phyloP scores from a whole-genome alignment of 1,140 invertebrate genomes.

The Heterodera carotae region DNA sequence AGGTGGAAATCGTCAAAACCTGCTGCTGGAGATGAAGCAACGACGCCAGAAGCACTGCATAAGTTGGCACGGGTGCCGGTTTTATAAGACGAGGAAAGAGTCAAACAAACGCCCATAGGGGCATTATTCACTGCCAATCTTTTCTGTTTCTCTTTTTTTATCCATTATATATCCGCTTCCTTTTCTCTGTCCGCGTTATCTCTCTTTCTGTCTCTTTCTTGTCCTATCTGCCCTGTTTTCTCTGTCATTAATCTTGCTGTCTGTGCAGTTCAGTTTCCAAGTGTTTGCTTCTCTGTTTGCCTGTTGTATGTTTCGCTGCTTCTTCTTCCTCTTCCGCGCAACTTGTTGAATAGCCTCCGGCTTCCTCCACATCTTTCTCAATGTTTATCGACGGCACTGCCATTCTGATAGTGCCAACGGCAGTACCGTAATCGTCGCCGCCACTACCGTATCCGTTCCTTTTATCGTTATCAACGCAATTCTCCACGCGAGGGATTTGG shows the following conservation, averaged over 20 bases:
- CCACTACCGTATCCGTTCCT: constrained; percentile 8
- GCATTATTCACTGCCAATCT: background rate
- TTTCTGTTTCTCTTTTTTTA: background rate
- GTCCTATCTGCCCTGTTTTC: no score
- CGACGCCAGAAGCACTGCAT: background rate
- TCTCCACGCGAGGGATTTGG: constrained; percentile 10
- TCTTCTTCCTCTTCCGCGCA: background rate
- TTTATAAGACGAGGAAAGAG: background rate
- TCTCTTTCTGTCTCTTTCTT: background rate
- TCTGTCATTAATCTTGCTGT: no score
- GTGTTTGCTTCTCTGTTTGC: background rate
- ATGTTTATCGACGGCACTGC: constrained; percentile 8
- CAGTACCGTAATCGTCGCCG: background rate
- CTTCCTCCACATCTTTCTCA: constrained; percentile 11
- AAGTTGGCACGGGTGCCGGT: background rate
- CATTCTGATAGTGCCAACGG: constrained; percentile 4
- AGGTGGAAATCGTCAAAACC: background rate
- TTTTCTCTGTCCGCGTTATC: background rate
- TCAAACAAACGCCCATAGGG: background rate
- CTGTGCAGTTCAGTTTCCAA: background rate
- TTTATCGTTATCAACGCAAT: constrained; percentile 16
- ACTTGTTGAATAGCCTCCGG: constrained; percentile 8
- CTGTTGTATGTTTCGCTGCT: background rate
- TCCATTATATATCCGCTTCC: background rate
- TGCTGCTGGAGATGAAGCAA: no score